A percentile compares a stretch with the other conserved stretches of the same genome.
phyloP scores from a whole-genome alignment of 1,140 invertebrate species.

The Mercenaria mercenaria region DNA sequence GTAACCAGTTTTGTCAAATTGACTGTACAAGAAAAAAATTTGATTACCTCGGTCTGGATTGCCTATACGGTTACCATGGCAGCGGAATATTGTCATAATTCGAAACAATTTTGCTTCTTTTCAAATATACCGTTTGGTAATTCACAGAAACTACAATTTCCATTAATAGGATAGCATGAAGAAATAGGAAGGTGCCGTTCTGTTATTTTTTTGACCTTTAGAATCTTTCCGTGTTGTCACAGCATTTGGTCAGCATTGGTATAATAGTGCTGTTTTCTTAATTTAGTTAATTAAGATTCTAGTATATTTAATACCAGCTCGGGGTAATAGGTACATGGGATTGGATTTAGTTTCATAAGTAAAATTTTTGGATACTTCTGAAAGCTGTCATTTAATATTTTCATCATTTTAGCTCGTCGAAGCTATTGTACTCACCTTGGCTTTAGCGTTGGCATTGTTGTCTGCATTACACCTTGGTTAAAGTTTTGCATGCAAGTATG shows the following conservation, averaged over 20 bases:
- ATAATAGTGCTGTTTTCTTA: neutral
- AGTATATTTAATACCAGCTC: too few species aligned
- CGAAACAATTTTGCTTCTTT: neutral
- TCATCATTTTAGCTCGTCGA: too few species aligned
- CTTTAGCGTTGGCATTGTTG: too few species aligned
- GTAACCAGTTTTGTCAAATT: neutral
- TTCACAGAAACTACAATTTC: neutral
- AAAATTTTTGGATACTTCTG: too few species aligned
- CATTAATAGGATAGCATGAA: neutral
- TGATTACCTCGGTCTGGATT: neutral
- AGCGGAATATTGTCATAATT: constrained; percentile 8
- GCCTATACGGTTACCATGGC: neutral
- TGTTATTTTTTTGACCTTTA: neutral
- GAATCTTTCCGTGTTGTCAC: neutral
- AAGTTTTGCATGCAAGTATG: too few species aligned
- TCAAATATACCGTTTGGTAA: neutral
- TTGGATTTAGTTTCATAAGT: too few species aligned
- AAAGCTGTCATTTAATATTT: too few species aligned
- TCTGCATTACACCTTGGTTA: too few species aligned
- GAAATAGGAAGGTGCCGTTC: neutral
- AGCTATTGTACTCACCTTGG: too few species aligned
- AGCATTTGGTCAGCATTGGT: neutral
- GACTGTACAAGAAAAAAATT: neutral
- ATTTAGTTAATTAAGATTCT: too few species aligned
- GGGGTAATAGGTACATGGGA: too few species aligned